phyloP scores from a whole-genome alignment of 2,888 invertebrate genomes.

The Odontothrips loti region DNA sequence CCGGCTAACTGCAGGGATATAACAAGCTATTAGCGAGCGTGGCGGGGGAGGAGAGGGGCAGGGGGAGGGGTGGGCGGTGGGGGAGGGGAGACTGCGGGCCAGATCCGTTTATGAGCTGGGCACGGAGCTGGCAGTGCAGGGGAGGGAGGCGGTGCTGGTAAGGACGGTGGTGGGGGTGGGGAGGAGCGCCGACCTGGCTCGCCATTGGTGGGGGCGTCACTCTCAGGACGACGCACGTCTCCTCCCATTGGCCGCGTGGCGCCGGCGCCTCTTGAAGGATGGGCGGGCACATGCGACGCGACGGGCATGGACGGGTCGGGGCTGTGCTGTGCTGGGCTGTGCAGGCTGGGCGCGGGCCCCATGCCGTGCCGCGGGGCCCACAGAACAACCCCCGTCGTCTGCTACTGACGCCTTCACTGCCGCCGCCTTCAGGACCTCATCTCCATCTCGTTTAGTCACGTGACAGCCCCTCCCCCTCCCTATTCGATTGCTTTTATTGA shows the following conservation, averaged over 20 bases:
- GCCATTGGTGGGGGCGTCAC: conserved; percentile 16
- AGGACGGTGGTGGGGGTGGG: background rate
- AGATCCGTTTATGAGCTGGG: conserved; percentile 3
- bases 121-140: background rate
- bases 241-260: background rate
- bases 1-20: conserved; percentile 22
- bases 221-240: conserved; percentile 2
- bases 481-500: background rate
- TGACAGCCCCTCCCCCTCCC: background rate
- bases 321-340: background rate
- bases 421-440: too few relatives aligned
- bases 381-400: background rate
- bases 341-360: background rate
- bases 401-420: too few relatives aligned
- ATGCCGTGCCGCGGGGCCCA: background rate
- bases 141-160: background rate
- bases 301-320: background rate
- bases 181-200: background rate
- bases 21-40: conserved; percentile 23
- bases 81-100: conserved; percentile 3
- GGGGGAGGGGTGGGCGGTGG: background rate
- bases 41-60: background rate
- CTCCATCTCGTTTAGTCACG: too few relatives aligned
- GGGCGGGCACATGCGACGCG: conserved; percentile 13
- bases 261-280: background rate